Conservation (phyloP, 2,113 vertebrate genomes). For the Sitta europaea region DNA sequence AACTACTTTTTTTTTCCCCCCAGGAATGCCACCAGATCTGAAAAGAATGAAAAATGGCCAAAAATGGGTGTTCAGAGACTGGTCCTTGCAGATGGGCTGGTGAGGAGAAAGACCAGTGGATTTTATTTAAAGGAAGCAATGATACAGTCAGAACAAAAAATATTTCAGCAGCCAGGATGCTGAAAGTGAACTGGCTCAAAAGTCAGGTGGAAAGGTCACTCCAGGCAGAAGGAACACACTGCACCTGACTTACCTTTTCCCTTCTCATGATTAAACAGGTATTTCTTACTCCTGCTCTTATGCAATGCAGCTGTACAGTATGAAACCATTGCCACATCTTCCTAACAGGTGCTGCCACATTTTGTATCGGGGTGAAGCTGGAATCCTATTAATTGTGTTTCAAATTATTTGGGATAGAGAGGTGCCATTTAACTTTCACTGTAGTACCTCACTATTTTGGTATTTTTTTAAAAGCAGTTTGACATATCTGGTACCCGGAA, state of each 20-base stretch:
- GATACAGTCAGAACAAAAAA: neutral
- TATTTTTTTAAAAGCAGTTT: neutral
- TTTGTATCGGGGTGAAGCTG: slow-evolving; percentile 17
- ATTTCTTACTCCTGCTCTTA: neutral
- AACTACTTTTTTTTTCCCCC: rapidly evolving
- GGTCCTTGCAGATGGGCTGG: neutral
- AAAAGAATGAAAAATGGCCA: neutral
- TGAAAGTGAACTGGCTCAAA: neutral
- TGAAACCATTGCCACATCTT: slow-evolving; percentile 21
- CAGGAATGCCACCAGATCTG: neutral
- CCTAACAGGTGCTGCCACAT: slow-evolving; percentile 14
- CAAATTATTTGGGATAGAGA: neutral
- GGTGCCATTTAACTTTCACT: neutral
- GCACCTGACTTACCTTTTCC: neutral
- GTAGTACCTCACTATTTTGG: neutral
- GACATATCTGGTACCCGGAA: neutral
- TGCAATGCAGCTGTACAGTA: neutral
- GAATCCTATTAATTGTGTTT: neutral
- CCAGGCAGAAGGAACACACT: neutral
- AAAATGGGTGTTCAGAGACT: neutral
- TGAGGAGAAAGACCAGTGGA: neutral
- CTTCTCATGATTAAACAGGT: neutral
- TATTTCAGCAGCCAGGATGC: neutral
- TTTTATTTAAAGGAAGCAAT: neutral
- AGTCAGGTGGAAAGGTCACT: neutral